Evolutionary conservation across 2,888 invertebrate genomes (phyloP), one percentile per base, ranked within the genome.

Genomic region (Mechanitis messenoides): DNA sequence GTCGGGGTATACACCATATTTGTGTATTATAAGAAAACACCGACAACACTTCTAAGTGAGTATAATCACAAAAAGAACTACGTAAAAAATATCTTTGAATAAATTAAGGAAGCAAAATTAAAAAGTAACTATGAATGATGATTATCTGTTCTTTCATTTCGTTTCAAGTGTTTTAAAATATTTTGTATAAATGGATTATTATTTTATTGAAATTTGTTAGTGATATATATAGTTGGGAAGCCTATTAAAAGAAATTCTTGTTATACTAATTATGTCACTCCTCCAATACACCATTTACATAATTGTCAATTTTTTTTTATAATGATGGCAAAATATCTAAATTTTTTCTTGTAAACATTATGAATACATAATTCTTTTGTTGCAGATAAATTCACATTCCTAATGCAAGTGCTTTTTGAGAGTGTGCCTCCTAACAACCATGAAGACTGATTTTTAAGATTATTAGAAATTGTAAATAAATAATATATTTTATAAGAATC

Each of bases 1-100:
- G 86, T 93, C 1, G 75, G 91, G 1, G 92, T 96, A 55, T 96
- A 96, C 79, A 93, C 94, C 55, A 88, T 93, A 61, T 95, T 94
- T 77, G 94, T 96, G 50, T 94, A 94, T 78, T 92, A 92, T 72
- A 92, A 92, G 79, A 91, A 91, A 69, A 90, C 92, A 55, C 93
- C 94, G 56, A 85, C 84, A 67, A 83, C 91, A 68, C 91, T 94
- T 70, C 76, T 90, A 89, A 90, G 95, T 95, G 79, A 92, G 92
- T 82, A 73, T 72, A 38, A 12, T 9, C 53, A 45, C 35, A 45
- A 45, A 42, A 53, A 56, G 5, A 54, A 33, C 33, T 61, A 56
- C 2, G 2, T 55, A 2, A 33, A 50, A 46, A 59, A 58, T 33
- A 58, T 56, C 53, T 38, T 59, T 57, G 11, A 42, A 3, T 9